Percentiles rank a stretch among this genome's conserved stretches.
These are phyloP conservation scores for Diadophis punctatus DNA, from an alignment of 2,113 vertebrate genomes.

Conservation along the genomic window DNA sequence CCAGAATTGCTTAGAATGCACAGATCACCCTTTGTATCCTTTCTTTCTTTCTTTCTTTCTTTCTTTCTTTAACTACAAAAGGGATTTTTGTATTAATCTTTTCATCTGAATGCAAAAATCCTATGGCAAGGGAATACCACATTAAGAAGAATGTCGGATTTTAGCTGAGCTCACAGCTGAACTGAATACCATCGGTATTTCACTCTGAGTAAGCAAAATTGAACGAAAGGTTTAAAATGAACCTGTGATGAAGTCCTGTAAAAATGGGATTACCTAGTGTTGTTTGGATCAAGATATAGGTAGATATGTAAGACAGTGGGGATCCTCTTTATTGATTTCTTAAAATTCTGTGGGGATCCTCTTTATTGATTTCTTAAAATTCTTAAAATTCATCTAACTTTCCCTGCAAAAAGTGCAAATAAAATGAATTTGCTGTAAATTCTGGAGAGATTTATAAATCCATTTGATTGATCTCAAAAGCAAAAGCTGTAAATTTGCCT, in stretches of 20 bases:
- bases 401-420: accelerated
- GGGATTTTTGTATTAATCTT: background rate
- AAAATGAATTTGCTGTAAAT: background rate
- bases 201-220: background rate
- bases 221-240: background rate
- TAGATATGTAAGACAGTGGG: accelerated
- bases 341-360: background rate
- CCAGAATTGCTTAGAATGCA: background rate
- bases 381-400: background rate
- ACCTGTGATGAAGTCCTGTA: background rate
- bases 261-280: background rate
- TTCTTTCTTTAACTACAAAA: no score
- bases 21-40: background rate
- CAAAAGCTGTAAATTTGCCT: accelerated
- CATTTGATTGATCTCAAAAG: background rate
- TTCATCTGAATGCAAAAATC: background rate
- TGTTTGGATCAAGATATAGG: constrained; percentile 1
- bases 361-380: accelerated
- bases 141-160: background rate
- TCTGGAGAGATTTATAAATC: accelerated
- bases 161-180: background rate
- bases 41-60: no score
- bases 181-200: background rate
- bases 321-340: accelerated
- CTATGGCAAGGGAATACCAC: no score